A percentile compares a stretch with the other conserved stretches of the same genome.
Evolutionary conservation across 1,140 invertebrate species (phyloP).

Genomic region (Musca vetustissima): DNA sequence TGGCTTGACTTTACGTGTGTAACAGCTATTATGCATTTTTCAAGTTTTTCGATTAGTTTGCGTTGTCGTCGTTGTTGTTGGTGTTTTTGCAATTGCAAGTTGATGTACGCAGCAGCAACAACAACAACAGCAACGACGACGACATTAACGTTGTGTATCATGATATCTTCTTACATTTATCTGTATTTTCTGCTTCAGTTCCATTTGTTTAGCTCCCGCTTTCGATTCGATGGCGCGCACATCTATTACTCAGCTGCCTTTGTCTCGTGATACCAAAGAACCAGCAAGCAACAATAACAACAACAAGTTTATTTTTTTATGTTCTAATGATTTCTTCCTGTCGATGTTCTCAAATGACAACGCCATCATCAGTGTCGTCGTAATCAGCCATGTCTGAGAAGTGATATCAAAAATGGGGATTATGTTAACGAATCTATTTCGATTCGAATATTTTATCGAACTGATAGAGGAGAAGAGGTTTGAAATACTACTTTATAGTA

Average conservation of each 20-base stretch:
- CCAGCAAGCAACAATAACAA: too few relatives aligned
- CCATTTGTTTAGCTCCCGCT: not conserved
- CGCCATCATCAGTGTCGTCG: conserved; percentile 1
- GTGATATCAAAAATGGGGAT: too few relatives aligned
- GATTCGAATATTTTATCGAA: too few relatives aligned
- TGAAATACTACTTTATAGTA: too few relatives aligned
- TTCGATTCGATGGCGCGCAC: not conserved
- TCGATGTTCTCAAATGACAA: conserved; percentile 15
- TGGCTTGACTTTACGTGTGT: conserved; percentile 8
- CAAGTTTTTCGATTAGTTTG: not conserved
- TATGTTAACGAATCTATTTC: too few relatives aligned
- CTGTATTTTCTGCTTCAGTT: not conserved
- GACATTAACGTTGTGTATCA: not conserved
- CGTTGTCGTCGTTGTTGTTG: not conserved
- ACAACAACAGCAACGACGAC: not conserved
- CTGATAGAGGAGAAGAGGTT: too few relatives aligned
- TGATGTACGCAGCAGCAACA: too few relatives aligned
- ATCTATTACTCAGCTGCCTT: too few relatives aligned
- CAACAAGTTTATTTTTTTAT: conserved; percentile 11
- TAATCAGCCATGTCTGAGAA: too few relatives aligned
- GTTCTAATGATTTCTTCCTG: conserved; percentile 22
- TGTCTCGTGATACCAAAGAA: too few relatives aligned
- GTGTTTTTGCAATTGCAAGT: not conserved
- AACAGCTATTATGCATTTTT: not conserved
- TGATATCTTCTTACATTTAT: not conserved